Evolutionary conservation across 2,113 vertebrate species (phyloP), one percentile per base, ranked within the genome.

Genomic region (Sprattus sprattus): DNA sequence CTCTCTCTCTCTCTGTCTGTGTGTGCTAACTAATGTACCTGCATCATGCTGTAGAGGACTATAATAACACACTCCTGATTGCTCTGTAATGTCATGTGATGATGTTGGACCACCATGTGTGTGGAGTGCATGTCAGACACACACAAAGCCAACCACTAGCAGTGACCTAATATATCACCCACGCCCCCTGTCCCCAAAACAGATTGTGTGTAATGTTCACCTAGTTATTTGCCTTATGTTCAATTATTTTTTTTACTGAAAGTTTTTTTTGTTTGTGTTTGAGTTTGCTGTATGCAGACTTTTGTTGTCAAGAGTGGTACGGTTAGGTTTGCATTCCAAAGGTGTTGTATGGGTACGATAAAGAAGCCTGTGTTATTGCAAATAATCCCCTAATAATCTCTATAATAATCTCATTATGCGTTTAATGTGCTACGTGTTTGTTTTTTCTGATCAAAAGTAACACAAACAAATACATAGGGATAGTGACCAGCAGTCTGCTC

Each of bases 41-140:
- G 71, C 71, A 28, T 28, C n/a, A 67, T 67, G 54, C 20, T 60
- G 6, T 28, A 28, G 9, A n/a, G 64, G 71, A 78, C 28, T 39
- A 11, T 39, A 39, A 32, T 78, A 15, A 15, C 13, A 6, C 28
- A 78, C 4, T 39, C 25, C 71, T 44, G 71, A 78, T 78, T 39
- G 71, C 71, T 78, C 71, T 78, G 11, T 78, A 78, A 71, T 32
- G 64, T 13, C 7, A 71, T 71, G 25, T 71, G 28, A 78, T 78
- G 71, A 78, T 78, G 71, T 60, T 60, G 18, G 54, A 60, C 32
- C 71, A 78, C 25, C 71, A 15, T 39, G 11, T 78, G 28, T 78
- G 71, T 78, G 71, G 32, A 15, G 71, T 78, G 71, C 71, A 78
- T 78, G 71, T 71, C 64, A 10, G 39, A 32, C 32, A 78, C 64